These are phyloP conservation scores for Labeo calbasu DNA, from an alignment of 2,797 vertebrate species.

Conservation along the genomic window DNA sequence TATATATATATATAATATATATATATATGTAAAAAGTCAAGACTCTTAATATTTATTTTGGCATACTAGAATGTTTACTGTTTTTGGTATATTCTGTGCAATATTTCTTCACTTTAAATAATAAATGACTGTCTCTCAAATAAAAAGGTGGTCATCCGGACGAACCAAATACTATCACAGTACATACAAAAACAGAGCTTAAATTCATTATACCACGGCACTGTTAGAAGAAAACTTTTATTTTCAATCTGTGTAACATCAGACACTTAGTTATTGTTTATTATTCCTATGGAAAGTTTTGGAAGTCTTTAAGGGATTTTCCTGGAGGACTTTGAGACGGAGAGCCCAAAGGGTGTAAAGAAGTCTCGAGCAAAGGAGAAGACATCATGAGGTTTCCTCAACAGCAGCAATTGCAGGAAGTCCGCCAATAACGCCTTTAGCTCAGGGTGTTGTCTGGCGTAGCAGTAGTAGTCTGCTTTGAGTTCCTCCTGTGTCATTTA, in stretches of 20 bases:
- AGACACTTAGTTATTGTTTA: background rate
- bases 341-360: constrained; percentile 77
- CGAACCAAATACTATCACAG: background rate
- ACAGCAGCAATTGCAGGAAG: constrained; percentile 88
- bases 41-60: too few species aligned
- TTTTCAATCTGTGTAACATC: constrained; percentile 4
- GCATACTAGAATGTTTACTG: background rate
- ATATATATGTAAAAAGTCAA: too few species aligned
- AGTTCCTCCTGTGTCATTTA: constrained; percentile 81
- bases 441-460: constrained; percentile 86
- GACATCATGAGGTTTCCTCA: constrained; percentile 83
- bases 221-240: constrained; percentile 27
- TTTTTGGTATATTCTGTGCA: background rate
- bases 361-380: constrained; percentile 84
- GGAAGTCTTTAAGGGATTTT: constrained; percentile 36
- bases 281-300: background rate
- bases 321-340: constrained; percentile 29
- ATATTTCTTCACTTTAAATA: background rate
- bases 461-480: constrained; percentile 78
- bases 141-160: background rate
- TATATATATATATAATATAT: too few species aligned
- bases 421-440: constrained; percentile 82
- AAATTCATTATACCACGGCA: background rate
- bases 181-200: background rate
- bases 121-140: background rate